A percentile compares a stretch with the other conserved stretches of the same genome.
phyloP scores from a whole-genome alignment of 35 echinoderm and acorn worm species.

The Strongylocentrotus purpuratus region DNA sequence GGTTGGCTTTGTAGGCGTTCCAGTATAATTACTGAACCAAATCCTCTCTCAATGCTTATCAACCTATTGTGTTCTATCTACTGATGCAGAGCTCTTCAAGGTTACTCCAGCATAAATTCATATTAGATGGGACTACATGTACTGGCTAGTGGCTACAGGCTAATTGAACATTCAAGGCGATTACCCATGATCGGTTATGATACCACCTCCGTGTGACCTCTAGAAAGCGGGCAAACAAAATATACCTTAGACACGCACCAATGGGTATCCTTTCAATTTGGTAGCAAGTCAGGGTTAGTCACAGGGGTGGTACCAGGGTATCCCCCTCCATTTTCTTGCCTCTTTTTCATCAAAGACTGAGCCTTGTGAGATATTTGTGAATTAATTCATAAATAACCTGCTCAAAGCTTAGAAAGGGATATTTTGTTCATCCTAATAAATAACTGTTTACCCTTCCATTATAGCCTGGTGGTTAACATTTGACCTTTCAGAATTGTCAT shows the following conservation, averaged over 20 bases:
- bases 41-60: neutral
- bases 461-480: neutral
- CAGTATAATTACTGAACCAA: neutral
- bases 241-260: neutral
- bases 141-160: neutral
- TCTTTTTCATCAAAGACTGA: neutral
- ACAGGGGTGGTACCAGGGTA: neutral
- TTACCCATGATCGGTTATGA: neutral
- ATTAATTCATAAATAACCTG: neutral
- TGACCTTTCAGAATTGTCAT: neutral
- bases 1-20: neutral
- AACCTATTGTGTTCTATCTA: neutral
- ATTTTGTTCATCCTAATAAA: neutral
- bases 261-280: conserved; percentile 11
- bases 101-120: neutral
- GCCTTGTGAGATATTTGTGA: neutral
- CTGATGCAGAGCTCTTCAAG: neutral
- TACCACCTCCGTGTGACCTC: neutral
- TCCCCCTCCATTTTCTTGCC: neutral
- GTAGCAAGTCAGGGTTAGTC: neutral
- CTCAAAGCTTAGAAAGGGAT: neutral
- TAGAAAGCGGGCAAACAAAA: neutral
- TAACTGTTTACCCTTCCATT: neutral
- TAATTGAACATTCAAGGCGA: neutral
- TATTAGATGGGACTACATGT: conserved; percentile 8